Conservation (phyloP, 2,888 invertebrate species). For the Nephrotoma guestfalica region DNA sequence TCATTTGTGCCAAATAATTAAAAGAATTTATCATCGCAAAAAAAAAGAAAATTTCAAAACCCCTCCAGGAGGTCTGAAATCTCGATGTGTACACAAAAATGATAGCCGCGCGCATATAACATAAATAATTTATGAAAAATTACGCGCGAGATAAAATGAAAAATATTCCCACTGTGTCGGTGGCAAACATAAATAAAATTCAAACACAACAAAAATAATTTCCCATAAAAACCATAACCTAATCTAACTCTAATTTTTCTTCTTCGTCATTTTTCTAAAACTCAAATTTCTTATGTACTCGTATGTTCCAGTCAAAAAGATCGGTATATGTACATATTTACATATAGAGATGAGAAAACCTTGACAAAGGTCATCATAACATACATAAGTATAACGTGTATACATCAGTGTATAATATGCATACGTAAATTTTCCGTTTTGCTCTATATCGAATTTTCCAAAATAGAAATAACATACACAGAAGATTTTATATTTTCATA, state of each 20-base stretch:
- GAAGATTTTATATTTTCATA: not conserved
- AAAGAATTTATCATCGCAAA: not conserved
- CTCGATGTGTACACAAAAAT: not conserved
- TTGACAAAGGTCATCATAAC: not conserved
- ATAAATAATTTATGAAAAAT: not conserved
- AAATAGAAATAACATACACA: not conserved
- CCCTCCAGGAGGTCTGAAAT: not conserved
- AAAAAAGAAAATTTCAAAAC: not conserved
- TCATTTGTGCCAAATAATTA: not conserved
- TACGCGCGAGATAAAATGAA: not conserved
- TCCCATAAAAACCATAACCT: not conserved
- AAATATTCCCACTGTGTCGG: not conserved
- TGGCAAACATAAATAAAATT: not conserved
- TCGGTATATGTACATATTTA: not conserved
- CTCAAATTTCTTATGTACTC: not conserved
- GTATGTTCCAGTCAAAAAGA: not conserved
- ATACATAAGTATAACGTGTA: not conserved
- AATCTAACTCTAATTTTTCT: not conserved
- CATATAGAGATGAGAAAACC: not conserved
- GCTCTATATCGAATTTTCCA: not conserved
- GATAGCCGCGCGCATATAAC: not conserved
- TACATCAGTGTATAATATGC: not conserved
- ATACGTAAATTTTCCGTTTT: not conserved
- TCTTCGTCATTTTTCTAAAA: not conserved
- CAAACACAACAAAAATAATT: not conserved